These are phyloP conservation scores for Smutsia gigantea DNA, from an alignment of 2,797 vertebrate species.

Conservation along the genomic window DNA sequence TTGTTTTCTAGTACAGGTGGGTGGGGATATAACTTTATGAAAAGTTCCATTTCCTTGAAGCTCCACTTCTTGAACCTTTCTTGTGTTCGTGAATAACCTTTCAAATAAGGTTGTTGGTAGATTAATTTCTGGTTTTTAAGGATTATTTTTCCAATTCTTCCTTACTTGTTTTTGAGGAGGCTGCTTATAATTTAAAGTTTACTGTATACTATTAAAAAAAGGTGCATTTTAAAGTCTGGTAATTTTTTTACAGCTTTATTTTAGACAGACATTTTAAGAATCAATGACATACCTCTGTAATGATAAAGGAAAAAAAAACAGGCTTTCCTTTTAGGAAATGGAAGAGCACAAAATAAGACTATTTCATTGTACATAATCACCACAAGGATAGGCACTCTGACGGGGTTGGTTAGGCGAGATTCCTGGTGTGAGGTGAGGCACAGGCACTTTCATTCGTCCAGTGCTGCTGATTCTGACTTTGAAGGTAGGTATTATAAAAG, in stretches of 20 bases:
- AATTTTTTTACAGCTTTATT: slow-evolving; percentile 86
- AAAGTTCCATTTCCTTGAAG: slow-evolving; percentile 48
- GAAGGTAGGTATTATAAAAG: slow-evolving; percentile 77
- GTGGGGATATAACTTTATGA: neutral
- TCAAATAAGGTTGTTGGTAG: neutral
- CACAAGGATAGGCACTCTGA: slow-evolving; percentile 85
- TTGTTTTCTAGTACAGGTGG: slow-evolving; percentile 24
- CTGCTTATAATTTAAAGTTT: slow-evolving; percentile 79
- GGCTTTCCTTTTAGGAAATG: slow-evolving; percentile 76
- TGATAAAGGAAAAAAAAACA: slow-evolving; percentile 73
- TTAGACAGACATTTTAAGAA: slow-evolving; percentile 80
- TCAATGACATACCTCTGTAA: slow-evolving; percentile 78
- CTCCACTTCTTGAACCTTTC: slow-evolving; percentile 30
- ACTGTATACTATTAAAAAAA: slow-evolving; percentile 84
- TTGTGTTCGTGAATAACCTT: slow-evolving; percentile 30
- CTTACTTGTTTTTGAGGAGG: slow-evolving; percentile 80
- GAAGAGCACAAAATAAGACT: slow-evolving; percentile 76
- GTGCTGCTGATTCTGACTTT: slow-evolving; percentile 79
- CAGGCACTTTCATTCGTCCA: slow-evolving; percentile 86
- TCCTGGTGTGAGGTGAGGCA: slow-evolving; percentile 79
- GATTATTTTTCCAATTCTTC: slow-evolving; percentile 76
- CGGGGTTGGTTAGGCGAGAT: slow-evolving; percentile 71
- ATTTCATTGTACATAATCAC: slow-evolving; percentile 68
- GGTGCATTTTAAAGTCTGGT: slow-evolving; percentile 86
- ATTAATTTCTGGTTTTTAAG: slow-evolving; percentile 46